Percentiles rank a stretch among this genome's conserved stretches.
Conservation (phyloP, 2,888 invertebrate species). For the Cataglyphis cursor region DNA sequence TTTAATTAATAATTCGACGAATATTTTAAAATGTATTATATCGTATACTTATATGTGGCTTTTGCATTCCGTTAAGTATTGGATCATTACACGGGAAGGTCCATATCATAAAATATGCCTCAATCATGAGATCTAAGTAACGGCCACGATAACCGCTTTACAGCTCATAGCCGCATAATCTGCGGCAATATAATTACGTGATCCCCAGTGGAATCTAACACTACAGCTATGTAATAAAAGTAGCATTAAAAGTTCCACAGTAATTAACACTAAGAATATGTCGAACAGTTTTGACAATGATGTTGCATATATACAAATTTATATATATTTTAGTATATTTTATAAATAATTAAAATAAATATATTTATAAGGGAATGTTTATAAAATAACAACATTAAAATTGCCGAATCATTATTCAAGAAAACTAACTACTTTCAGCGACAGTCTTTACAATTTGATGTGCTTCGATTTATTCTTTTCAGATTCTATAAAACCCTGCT, state of each 20-base stretch:
- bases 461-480: neutral
- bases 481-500: neutral
- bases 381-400: neutral
- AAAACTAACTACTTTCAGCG: neutral
- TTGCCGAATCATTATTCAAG: neutral
- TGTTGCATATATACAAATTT: neutral
- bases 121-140: slow-evolving; percentile 40
- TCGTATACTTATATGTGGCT: neutral
- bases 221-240: neutral
- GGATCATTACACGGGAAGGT: slow-evolving; percentile 6
- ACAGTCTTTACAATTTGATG: neutral
- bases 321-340: neutral
- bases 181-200: slow-evolving; percentile 54
- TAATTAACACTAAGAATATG: slow-evolving; percentile 10
- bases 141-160: slow-evolving; percentile 47
- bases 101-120: slow-evolving; percentile 1
- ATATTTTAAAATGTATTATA: neutral
- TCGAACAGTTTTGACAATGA: slow-evolving; percentile 5
- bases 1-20: neutral
- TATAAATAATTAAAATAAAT: neutral
- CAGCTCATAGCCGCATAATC: slow-evolving; percentile 53
- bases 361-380: neutral
- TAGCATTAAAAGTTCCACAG: slow-evolving; percentile 5
- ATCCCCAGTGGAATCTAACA: slow-evolving; percentile 14
- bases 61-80: neutral